Percentiles rank a stretch among this genome's conserved stretches.
Evolutionary conservation across 2,888 invertebrate genomes (phyloP).

Genomic region (Heliconius erato): DNA sequence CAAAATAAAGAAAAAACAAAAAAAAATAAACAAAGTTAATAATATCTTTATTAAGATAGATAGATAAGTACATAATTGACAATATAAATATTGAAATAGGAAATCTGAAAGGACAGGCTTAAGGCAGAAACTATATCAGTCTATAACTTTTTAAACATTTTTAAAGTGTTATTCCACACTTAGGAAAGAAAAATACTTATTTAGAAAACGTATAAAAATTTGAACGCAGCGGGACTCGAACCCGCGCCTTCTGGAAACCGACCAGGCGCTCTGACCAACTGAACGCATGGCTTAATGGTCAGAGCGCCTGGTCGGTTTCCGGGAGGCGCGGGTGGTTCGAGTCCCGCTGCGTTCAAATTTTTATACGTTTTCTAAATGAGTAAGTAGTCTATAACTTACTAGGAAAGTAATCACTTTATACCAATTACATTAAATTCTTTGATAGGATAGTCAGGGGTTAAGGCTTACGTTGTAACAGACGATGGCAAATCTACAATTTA

Average conservation of each 20-base stretch:
- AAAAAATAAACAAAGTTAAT: slow-evolving; percentile 47
- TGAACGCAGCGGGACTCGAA: too few relatives aligned
- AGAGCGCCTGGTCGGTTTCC: too few relatives aligned
- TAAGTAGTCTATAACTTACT: slow-evolving; percentile 61
- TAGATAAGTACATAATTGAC: slow-evolving; percentile 57
- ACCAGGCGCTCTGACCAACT: too few relatives aligned
- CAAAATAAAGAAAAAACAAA: slow-evolving; percentile 36
- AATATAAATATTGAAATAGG: slow-evolving; percentile 56
- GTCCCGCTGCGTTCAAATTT: too few relatives aligned
- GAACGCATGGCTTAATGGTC: too few relatives aligned
- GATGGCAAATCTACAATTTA: slow-evolving; percentile 31
- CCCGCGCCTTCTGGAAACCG: too few relatives aligned
- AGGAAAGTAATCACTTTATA: slow-evolving; percentile 47
- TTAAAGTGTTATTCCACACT: too few relatives aligned
- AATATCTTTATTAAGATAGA: slow-evolving; percentile 54
- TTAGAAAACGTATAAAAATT: too few relatives aligned
- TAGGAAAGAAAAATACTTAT: too few relatives aligned
- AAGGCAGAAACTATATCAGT: slow-evolving; percentile 66
- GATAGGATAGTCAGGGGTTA: slow-evolving; percentile 40
- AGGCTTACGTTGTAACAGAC: slow-evolving; percentile 27
- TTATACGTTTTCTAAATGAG: too few relatives aligned
- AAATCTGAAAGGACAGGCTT: slow-evolving; percentile 53
- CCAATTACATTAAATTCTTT: slow-evolving; percentile 42
- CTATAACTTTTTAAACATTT: slow-evolving; percentile 55
- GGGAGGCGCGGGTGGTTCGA: too few relatives aligned